These are phyloP conservation scores for Amphipyra berbera DNA, from an alignment of 2,888 invertebrate genomes.

Conservation along the genomic window DNA sequence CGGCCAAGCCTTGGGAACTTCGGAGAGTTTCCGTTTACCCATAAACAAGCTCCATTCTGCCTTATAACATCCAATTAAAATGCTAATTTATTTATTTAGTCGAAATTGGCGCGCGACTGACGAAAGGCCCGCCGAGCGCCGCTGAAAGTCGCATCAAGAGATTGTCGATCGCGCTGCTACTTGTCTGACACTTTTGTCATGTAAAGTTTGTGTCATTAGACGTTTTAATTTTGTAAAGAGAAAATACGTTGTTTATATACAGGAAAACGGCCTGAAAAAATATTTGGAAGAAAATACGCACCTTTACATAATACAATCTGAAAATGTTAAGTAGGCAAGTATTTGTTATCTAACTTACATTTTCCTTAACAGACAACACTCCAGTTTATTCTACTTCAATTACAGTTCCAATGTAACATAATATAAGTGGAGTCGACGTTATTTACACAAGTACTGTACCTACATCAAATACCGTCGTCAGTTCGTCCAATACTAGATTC, in stretches of 20 bases:
- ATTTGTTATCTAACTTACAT: conserved; percentile 2
- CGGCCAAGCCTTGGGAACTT: conserved; percentile 1
- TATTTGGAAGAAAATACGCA: background rate
- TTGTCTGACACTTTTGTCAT: conserved; percentile 8
- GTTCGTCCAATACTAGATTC: background rate
- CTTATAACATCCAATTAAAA: conserved; percentile 41
- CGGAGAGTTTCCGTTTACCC: conserved; percentile 5
- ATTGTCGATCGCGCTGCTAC: background rate
- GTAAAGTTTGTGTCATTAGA: conserved; percentile 3
- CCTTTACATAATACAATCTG: background rate
- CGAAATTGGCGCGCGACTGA: conserved; percentile 6
- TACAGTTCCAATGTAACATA: conserved; percentile 1
- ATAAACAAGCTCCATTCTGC: conserved; percentile 29
- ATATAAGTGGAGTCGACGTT: background rate
- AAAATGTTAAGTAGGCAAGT: background rate
- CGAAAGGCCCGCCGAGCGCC: background rate
- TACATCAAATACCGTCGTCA: conserved; percentile 18
- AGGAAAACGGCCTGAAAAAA: background rate
- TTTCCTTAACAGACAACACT: background rate
- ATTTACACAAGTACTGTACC: conserved; percentile 6
- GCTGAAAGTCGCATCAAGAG: background rate
- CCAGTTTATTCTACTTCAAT: background rate
- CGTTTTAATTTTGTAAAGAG: background rate
- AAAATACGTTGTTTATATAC: background rate
- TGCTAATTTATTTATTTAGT: conserved; percentile 34